A percentile compares a stretch with the other conserved stretches of the same genome.
These are phyloP conservation scores for Coregonus clupeaformis DNA, from an alignment of 2,113 vertebrate genomes.

Conservation along the genomic window DNA sequence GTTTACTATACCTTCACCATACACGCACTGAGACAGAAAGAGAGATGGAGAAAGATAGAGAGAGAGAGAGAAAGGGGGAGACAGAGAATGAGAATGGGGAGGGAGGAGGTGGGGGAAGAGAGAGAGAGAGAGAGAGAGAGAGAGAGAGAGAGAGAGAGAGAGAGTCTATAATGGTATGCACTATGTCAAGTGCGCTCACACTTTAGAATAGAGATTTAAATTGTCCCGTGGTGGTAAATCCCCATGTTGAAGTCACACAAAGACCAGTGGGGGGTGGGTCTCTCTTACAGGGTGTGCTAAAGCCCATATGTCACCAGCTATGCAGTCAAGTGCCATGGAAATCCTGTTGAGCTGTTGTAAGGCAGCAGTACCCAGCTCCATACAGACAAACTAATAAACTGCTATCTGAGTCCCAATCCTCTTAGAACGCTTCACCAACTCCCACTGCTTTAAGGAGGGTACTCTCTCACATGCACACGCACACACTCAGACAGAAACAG, in stretches of 20 bases:
- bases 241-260: not conserved
- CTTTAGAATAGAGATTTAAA: not conserved
- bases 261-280: not conserved
- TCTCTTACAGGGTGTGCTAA: slow-evolving; percentile 6
- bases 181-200: not conserved
- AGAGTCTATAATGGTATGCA: too few species aligned
- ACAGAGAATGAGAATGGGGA: too few species aligned
- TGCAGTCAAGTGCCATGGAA: slow-evolving; percentile 49
- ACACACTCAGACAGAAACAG: too few species aligned
- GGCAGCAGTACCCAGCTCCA: not conserved
- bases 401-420: not conserved
- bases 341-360: slow-evolving; percentile 34
- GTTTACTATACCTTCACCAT: too few species aligned
- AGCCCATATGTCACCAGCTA: slow-evolving; percentile 29
- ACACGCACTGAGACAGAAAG: too few species aligned
- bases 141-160: too few species aligned
- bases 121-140: too few species aligned
- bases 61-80: too few species aligned
- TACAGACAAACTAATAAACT: slow-evolving; percentile 11
- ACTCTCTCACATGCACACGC: not conserved
- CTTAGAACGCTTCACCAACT: slow-evolving; percentile 43
- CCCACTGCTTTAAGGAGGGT: not conserved
- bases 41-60: too few species aligned
- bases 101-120: too few species aligned
- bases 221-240: not conserved